Evolutionary conservation across 2,888 invertebrate species (phyloP).

Genomic region (Leptinotarsa rubiginosa): DNA sequence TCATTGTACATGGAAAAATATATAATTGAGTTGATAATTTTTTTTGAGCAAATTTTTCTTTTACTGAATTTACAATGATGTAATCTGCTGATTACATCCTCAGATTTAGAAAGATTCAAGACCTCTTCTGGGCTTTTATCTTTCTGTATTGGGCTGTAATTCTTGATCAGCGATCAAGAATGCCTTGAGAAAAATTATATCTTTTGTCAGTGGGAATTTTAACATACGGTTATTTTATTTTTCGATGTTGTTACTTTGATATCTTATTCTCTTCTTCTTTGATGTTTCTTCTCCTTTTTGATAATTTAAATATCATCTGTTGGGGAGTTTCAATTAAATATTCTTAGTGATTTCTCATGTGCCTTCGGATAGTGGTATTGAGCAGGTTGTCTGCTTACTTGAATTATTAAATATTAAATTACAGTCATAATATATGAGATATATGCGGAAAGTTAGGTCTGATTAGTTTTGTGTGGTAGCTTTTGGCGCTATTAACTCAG

Average conservation of each 20-base stretch:
- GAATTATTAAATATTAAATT: conserved; percentile 14
- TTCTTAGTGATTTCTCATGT: neutral
- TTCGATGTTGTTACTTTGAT: neutral
- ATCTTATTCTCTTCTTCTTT: neutral
- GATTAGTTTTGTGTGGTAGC: neutral
- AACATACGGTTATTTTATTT: too few relatives aligned
- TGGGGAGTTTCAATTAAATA: neutral
- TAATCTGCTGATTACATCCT: too few relatives aligned
- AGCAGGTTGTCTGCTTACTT: neutral
- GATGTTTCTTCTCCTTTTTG: neutral
- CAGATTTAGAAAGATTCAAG: too few relatives aligned
- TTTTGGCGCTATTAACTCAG: conserved; percentile 1
- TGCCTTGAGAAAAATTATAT: too few relatives aligned
- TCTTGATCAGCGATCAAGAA: too few relatives aligned
- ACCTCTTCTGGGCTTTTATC: too few relatives aligned
- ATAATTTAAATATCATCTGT: neutral
- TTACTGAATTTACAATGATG: too few relatives aligned
- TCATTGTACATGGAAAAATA: too few relatives aligned
- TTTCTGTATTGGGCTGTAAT: too few relatives aligned
- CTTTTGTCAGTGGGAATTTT: too few relatives aligned
- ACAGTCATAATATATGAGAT: conserved; percentile 14
- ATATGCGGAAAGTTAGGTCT: neutral
- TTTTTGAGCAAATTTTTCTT: too few relatives aligned
- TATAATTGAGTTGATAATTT: too few relatives aligned
- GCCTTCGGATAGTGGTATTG: conserved; percentile 8